Percentiles rank a stretch among this genome's conserved stretches.
These are phyloP conservation scores for Mus minutoides DNA, from an alignment of 2,797 vertebrate genomes.

Conservation along the genomic window DNA sequence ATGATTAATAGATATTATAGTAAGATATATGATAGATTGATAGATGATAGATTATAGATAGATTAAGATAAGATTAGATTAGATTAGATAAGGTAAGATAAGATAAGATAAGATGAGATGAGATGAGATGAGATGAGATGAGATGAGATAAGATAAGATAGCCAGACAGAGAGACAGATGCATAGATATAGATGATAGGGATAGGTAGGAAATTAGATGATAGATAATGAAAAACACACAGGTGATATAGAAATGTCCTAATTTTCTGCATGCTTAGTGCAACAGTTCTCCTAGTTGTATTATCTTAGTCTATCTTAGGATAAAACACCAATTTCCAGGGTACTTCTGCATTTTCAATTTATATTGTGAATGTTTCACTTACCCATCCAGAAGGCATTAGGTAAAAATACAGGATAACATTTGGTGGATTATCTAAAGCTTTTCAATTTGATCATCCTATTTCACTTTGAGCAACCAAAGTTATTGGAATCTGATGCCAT, in stretches of 20 bases:
- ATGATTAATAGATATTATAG: neutral
- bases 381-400: neutral
- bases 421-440: neutral
- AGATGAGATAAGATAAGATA: neutral
- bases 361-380: neutral
- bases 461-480: neutral
- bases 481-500: neutral
- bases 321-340: neutral
- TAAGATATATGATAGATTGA: neutral
- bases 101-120: neutral
- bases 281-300: neutral
- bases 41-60: neutral
- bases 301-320: neutral
- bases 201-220: neutral
- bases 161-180: neutral
- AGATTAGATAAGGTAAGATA: too few species aligned
- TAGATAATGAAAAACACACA: neutral
- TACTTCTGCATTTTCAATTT: neutral
- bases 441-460: neutral
- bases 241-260: neutral
- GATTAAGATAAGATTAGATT: neutral
- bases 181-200: neutral
- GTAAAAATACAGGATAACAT: neutral
- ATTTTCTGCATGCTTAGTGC: neutral
- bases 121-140: neutral